Evolutionary conservation across 2,113 vertebrate genomes (phyloP).

Genomic region (Cebus imitator): DNA sequence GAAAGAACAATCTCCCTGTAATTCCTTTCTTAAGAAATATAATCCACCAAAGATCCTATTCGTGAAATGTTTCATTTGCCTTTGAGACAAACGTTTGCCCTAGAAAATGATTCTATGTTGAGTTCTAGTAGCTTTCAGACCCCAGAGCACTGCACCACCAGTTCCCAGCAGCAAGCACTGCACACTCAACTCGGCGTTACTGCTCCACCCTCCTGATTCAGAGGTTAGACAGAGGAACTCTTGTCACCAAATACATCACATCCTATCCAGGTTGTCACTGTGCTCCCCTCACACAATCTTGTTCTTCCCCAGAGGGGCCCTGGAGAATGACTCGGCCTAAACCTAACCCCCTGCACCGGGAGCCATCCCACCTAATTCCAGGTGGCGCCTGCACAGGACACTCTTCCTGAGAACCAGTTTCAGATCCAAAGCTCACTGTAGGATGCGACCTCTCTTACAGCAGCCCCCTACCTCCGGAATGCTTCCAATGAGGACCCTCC

Average conservation of each 20-base stretch:
- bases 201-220: background rate
- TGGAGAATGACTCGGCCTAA: accelerated
- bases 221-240: background rate
- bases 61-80: background rate
- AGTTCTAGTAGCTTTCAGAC: background rate
- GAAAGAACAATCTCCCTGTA: background rate
- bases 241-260: background rate
- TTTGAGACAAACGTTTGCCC: background rate
- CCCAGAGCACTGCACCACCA: accelerated
- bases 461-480: background rate
- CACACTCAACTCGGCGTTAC: background rate
- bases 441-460: background rate
- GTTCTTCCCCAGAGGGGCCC: background rate
- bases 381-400: accelerated
- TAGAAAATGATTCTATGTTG: background rate
- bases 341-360: accelerated
- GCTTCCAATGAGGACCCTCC: background rate
- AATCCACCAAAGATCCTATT: background rate
- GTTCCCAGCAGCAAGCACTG: background rate
- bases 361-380: no score
- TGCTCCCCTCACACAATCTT: accelerated
- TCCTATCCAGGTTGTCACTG: accelerated
- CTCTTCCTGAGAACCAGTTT: background rate
- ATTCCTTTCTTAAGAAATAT: background rate
- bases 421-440: background rate